These are phyloP conservation scores for Galago senegalensis DNA, from an alignment of 2,797 vertebrate species.

Conservation along the genomic window DNA sequence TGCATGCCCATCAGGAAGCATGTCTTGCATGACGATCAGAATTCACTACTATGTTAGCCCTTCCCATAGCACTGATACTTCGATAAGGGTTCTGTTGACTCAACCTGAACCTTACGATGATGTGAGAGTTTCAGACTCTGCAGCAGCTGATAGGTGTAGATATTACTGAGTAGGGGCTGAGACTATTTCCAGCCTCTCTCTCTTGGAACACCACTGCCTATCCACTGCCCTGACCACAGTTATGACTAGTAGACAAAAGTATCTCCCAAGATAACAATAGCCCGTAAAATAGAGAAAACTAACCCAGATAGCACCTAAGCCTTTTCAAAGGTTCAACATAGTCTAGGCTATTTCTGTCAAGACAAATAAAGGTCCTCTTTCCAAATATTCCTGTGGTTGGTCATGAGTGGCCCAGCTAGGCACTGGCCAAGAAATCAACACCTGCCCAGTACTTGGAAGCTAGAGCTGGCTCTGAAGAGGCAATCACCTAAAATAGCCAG, in stretches of 20 bases:
- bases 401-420: background rate
- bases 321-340: background rate
- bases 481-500: conserved; percentile 36
- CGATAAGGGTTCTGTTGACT: conserved; percentile 12
- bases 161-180: background rate
- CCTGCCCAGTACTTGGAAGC: background rate
- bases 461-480: background rate
- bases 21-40: background rate
- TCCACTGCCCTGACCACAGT: background rate
- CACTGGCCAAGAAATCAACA: conserved; percentile 18
- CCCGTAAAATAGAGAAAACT: background rate
- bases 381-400: conserved; percentile 20
- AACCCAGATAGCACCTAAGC: background rate
- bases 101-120: background rate
- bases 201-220: background rate
- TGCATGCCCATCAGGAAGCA: background rate
- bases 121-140: background rate
- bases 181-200: background rate
- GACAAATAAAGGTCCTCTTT: conserved; percentile 28
- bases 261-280: conserved; percentile 47
- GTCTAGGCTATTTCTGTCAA: conserved; percentile 1
- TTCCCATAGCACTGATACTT: background rate
- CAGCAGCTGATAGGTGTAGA: background rate
- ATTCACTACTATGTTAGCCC: background rate
- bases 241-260: background rate